Conservation (phyloP, 1,140 invertebrate species). For the Elymnias hypermnestra region DNA sequence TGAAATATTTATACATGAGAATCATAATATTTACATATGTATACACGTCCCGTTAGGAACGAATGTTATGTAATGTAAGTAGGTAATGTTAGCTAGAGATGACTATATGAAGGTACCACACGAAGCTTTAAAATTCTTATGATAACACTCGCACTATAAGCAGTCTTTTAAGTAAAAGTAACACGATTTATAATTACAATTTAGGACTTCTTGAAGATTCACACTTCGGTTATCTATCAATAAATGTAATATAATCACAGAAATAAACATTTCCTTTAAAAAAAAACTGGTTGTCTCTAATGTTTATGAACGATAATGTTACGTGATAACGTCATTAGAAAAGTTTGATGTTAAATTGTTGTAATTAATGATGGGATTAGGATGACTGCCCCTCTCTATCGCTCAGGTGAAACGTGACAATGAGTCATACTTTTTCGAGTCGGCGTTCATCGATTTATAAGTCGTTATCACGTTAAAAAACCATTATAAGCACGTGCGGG, state of each 20-base stretch:
- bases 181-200: slow-evolving; percentile 42
- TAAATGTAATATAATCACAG: background rate
- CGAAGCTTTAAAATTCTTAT: slow-evolving; percentile 76
- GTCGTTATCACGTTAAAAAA: too few species aligned
- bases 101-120: slow-evolving; percentile 69
- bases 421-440: too few species aligned
- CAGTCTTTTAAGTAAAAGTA: slow-evolving; percentile 52
- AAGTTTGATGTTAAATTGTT: too few species aligned
- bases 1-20: slow-evolving; percentile 72
- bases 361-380: too few species aligned
- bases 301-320: too few species aligned
- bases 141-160: slow-evolving; percentile 71
- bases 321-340: too few species aligned
- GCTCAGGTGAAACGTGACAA: too few species aligned
- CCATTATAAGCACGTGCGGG: slow-evolving; percentile 24
- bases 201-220: slow-evolving; percentile 20
- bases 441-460: too few species aligned
- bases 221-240: slow-evolving; percentile 3
- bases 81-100: slow-evolving; percentile 68
- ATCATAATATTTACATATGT: slow-evolving; percentile 74
- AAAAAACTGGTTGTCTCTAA: background rate
- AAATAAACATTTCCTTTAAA: slow-evolving; percentile 7
- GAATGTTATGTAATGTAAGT: slow-evolving; percentile 71
- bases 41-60: slow-evolving; percentile 75
- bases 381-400: too few species aligned